These are phyloP conservation scores for Takifugu bimaculatus DNA, from an alignment of 2,113 vertebrate genomes.

Conservation along the genomic window DNA sequence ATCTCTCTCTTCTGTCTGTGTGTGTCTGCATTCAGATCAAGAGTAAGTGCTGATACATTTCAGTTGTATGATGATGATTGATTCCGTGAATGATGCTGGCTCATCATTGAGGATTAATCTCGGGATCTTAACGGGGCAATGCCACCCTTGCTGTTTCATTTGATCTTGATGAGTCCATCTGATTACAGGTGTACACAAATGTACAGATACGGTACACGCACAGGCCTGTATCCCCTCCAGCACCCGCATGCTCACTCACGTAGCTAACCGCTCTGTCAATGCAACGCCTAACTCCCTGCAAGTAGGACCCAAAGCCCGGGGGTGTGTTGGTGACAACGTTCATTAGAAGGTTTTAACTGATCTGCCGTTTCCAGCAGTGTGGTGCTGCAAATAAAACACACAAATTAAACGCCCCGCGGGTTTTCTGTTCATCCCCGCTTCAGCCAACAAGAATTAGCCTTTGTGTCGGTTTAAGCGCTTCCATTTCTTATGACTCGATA, in stretches of 20 bases:
- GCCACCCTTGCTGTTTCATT: conserved; percentile 34
- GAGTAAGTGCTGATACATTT: conserved; percentile 20
- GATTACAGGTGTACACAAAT: conserved; percentile 34
- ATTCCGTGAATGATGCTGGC: conserved; percentile 38
- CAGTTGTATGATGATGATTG: conserved; percentile 34
- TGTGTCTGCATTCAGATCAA: conserved; percentile 13
- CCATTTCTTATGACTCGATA: conserved; percentile 25
- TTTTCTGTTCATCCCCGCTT: not conserved
- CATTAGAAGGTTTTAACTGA: conserved; percentile 4
- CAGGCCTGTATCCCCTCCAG: conserved; percentile 31
- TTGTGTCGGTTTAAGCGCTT: not conserved
- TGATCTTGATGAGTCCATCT: conserved; percentile 33
- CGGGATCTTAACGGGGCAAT: conserved; percentile 23
- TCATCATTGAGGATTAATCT: conserved; percentile 34
- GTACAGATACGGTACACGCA: conserved; percentile 8
- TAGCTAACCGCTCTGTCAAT: conserved; percentile 21
- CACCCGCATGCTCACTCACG: conserved; percentile 22
- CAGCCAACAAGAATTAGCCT: conserved; percentile 2
- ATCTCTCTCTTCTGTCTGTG: conserved; percentile 26
- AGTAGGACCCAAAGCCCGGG: not conserved
- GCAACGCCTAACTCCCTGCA: conserved; percentile 22
- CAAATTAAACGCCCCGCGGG: not conserved
- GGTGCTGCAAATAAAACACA: conserved; percentile 7
- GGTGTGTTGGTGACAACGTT: conserved; percentile 6
- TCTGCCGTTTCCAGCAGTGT: conserved; percentile 7